A percentile compares a stretch with the other conserved stretches of the same genome.
Conservation (phyloP, 2,888 invertebrate genomes). For the Caenorhabditis angaria region DNA sequence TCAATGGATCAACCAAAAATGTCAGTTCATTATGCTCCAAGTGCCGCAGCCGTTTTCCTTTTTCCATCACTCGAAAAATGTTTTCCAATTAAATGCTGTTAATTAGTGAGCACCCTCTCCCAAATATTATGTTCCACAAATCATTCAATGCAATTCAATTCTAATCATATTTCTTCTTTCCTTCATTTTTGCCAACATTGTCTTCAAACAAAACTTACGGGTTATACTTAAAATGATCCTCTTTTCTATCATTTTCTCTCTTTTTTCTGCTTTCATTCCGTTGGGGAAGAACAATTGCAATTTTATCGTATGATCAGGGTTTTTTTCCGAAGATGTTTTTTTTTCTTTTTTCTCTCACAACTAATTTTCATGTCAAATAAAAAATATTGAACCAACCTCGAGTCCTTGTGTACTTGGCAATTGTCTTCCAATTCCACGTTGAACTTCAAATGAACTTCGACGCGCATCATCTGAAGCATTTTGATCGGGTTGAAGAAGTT, state of each 20-base stretch:
- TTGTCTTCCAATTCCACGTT: conserved; percentile 51
- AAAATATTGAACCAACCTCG: conserved; percentile 38
- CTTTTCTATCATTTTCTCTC: background rate
- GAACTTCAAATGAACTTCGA: conserved; percentile 56
- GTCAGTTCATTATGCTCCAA: conserved; percentile 45
- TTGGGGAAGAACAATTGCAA: background rate
- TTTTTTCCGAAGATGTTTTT: background rate
- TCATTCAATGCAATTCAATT: background rate
- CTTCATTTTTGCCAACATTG: background rate
- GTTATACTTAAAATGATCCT: conserved; percentile 1
- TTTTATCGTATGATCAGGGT: background rate
- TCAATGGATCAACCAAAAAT: conserved; percentile 32
- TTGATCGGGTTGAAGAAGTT: conserved; percentile 30
- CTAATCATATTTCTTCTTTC: conserved; percentile 2
- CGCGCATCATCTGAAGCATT: conserved; percentile 28
- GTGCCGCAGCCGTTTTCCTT: conserved; percentile 44
- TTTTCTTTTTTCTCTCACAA: background rate
- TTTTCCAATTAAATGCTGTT: conserved; percentile 16
- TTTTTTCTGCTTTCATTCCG: background rate
- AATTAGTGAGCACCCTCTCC: too few species aligned
- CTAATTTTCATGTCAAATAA: background rate
- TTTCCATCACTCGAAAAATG: conserved; percentile 39
- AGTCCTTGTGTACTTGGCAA: conserved; percentile 57
- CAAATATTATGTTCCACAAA: background rate
- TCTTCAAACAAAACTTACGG: background rate